Evolutionary conservation across 2,797 vertebrate genomes (phyloP), one percentile per base, ranked within the genome.

Genomic region (Trachurus trachurus): DNA sequence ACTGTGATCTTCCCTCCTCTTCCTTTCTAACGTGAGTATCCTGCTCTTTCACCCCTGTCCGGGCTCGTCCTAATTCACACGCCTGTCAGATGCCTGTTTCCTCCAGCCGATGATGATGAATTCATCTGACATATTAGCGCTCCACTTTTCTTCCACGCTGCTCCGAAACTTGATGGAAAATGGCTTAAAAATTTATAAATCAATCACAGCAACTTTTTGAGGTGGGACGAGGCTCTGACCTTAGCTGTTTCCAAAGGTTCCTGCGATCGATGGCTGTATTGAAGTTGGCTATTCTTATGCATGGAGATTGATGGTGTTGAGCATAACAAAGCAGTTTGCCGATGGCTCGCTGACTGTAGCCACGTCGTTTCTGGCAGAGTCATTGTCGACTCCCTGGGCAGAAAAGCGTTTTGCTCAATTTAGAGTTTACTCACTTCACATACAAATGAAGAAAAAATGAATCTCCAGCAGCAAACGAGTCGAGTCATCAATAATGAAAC

Each of bases 221-320:
- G 68, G 73, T 70, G 53, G 53, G 63, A 70, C 40, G 44, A 76
- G 42, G 56, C 66, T 80, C 58, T 87, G 87, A 90, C 87, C 87
- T 76, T 68, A 76, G 71, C 70, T 71, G 66, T 85, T 86, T 90
- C 74, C 81, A 78, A 78, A 88, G 78, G 78, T 83, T 79, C 53
- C 54, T 40, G 34, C 26, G 74, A 82, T 88, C 87, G 70, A 89
- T 88, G 78, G 54, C 7, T 2, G n/a, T 83, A 88, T 90, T 82
- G 88, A 84, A 87, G 82, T 70, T 86, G 66, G 81, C 87, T 70
- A 78, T 86, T 80, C 79, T 68, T 72, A 66, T 80, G 71, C 82
- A 84, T 88, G 71, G 82, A 88, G 79, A 91, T 89, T 84, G 87
- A 91, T 90, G 81, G 60, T 10, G 80, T 61, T 21, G 71, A 78